Base-by-base conservation (phyloP, 2,888 invertebrate genomes). In the Galerucella pusilla region DNA sequence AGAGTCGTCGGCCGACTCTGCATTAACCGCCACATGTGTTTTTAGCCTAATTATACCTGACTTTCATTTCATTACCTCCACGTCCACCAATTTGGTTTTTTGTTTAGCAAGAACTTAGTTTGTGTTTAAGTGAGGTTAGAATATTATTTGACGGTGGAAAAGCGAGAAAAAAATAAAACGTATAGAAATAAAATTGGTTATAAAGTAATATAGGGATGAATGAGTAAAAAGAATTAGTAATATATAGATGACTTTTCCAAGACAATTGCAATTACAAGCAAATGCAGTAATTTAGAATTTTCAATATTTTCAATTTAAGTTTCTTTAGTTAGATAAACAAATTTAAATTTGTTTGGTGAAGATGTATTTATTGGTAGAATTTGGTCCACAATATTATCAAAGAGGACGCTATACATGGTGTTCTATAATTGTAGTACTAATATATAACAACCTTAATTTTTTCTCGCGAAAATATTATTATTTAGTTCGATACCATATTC, bases 321-420 rank as follows among this genome's bases (percentile, higher is more conserved):
- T 52, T 14, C 12, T 7, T 6, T n/a, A 52, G n/a, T 6, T n/a
- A 52, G n/a, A 14, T 52, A 52, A n/a, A 52, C n/a, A 14, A 52
- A 52, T 52, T 52, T n/a, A 52, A 52, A n/a, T 52, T 52, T 52
- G 7, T n/a, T 52, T n/a, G 14, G 5, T n/a, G 14, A 52, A n/a
- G n/a, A 52, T 52, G 14, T 52, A 52, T 52, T 52, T 52, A 14
- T 52, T 52, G 52, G 52, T 16, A 52, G 54, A 68, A 54, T 35
- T 68, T 28, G 68, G 16, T 68, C 35, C 14, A n/a, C 59, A 59
- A 59, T 16, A 42, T 59, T 60, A 49, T 11, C 14, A 28, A 66
- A 25, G 46, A 28, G 11, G 16, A 68, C 45, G 59, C 57, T 68
- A 54, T 68, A 42, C 68, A 68, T 68, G 68, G 42, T 54, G 68